Evolutionary conservation across 2,113 vertebrate species (phyloP), one percentile per base, ranked within the genome.

Genomic region (Ptyas mucosa): DNA sequence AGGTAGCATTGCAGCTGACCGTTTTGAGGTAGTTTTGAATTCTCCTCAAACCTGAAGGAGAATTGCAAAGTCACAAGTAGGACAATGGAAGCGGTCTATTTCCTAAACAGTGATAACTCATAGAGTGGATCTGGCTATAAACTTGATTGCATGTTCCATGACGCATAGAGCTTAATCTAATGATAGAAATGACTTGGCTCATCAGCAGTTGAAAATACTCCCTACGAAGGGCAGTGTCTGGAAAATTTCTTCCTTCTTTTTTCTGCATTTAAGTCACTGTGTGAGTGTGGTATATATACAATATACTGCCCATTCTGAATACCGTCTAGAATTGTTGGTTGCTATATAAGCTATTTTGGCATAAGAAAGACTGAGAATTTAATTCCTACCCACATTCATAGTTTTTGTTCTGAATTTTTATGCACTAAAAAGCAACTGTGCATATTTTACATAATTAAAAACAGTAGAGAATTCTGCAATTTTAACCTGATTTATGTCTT

Each of bases 381-480:
- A 92, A 91, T 95, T 94, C 57, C 94, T 93, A 43, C 91, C 96
- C 57, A 88, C 93, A 94, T 94, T 91, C 81, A 87, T 95, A 4
- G 11, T 88, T 96, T 95, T 95, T 94, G 91, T 87, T 90, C 91
- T 92, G 93, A 81, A 91, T 95, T 96, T 95, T 94, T 92, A 58
- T 95, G 96, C 90, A 92, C 86, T 92, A 92, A 94, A 93, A 89
- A 57, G 92, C 39, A 95, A 21, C 18, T 94, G 90, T 91, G 52
- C 93, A 29, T 93, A 39, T 88, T 86, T 94, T 52, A 87, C 23
- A 87, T 95, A 94, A 95, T 95, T 94, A 94, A 96, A 96, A 96
- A 46, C 93, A 97, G 94, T 94, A 89, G 90, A 24, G 87, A 94
- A 88, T 92, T 95, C 94, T 94, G 69, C 61, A 90, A 88, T 93